These are phyloP conservation scores for Liposcelis brunnea DNA, from an alignment of 2,888 invertebrate genomes.

Conservation along the genomic window DNA sequence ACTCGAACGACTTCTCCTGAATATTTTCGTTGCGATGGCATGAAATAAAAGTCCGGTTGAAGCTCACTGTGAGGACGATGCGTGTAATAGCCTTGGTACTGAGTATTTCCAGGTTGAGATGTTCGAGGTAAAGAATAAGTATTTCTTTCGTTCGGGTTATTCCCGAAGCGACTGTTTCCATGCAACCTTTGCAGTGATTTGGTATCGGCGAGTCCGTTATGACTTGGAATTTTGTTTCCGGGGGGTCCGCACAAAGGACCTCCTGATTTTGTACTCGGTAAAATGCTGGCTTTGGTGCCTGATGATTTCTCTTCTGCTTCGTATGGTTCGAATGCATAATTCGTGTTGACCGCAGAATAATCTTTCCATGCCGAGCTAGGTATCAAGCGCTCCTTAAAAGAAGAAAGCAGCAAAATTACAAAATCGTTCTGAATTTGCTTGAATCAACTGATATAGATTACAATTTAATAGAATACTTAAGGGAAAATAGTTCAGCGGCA, in stretches of 20 bases:
- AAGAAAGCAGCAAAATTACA: conserved; percentile 17
- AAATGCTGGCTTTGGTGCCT: conserved; percentile 17
- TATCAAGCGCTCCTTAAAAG: conserved; percentile 57
- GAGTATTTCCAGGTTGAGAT: conserved; percentile 26
- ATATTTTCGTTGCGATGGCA: conserved; percentile 87
- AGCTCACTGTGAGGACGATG: conserved; percentile 26
- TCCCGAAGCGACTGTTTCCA: conserved; percentile 11
- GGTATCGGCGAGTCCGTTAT: conserved; percentile 36
- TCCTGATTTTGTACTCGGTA: no score
- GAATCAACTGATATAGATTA: no score
- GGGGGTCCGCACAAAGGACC: not conserved
- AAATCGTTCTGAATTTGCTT: no score
- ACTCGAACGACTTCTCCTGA: conserved; percentile 78
- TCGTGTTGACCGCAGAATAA: conserved; percentile 64
- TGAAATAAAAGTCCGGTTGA: conserved; percentile 83
- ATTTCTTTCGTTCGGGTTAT: conserved; percentile 31
- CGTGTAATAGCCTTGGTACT: conserved; percentile 21
- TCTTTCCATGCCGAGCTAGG: conserved; percentile 80
- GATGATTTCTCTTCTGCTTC: conserved; percentile 70
- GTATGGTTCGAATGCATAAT: conserved; percentile 79
- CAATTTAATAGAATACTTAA: not conserved
- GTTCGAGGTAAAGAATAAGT: conserved; percentile 62
- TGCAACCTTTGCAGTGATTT: conserved; percentile 41
- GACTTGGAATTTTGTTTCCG: not conserved
- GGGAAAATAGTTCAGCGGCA: not conserved